These are phyloP conservation scores for Hucho hucho DNA, from an alignment of 2,113 vertebrate genomes.

Conservation along the genomic window DNA sequence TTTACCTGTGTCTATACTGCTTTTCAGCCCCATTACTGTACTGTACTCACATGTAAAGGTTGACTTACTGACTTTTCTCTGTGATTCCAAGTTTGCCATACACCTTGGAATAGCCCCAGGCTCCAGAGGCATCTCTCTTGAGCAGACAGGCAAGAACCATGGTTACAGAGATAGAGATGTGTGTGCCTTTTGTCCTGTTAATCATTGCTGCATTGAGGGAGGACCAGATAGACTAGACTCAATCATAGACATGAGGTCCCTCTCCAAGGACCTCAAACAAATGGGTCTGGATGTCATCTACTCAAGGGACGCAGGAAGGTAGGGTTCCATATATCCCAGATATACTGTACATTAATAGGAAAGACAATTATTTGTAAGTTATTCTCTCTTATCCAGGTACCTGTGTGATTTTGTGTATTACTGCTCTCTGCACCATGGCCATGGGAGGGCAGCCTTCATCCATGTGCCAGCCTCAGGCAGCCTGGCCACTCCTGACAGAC, in stretches of 20 bases:
- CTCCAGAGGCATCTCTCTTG: constrained; percentile 70
- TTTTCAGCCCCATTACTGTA: too few relatives aligned
- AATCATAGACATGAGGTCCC: constrained; percentile 72
- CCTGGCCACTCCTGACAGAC: constrained; percentile 40
- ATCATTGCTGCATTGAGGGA: constrained; percentile 68
- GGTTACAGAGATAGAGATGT: constrained; percentile 78
- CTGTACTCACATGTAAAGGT: too few relatives aligned
- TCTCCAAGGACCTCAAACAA: constrained; percentile 63
- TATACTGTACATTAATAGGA: constrained; percentile 64
- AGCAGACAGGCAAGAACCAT: constrained; percentile 82
- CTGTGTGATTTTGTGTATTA: constrained; percentile 76
- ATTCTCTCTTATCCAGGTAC: constrained; percentile 51
- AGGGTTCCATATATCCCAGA: constrained; percentile 60
- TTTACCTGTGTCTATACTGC: too few relatives aligned
- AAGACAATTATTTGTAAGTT: neutral
- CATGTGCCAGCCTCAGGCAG: constrained; percentile 62
- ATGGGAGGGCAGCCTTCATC: constrained; percentile 63
- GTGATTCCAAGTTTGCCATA: constrained; percentile 71
- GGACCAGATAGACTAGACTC: constrained; percentile 77
- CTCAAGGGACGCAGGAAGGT: constrained; percentile 86
- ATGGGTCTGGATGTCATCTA: constrained; percentile 67
- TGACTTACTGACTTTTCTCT: neutral
- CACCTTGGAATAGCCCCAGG: constrained; percentile 77
- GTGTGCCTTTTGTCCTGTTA: constrained; percentile 71
- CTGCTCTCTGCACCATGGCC: constrained; percentile 62